Evolutionary conservation across 2,888 invertebrate genomes (phyloP).

Genomic region (Cetonia aurata): DNA sequence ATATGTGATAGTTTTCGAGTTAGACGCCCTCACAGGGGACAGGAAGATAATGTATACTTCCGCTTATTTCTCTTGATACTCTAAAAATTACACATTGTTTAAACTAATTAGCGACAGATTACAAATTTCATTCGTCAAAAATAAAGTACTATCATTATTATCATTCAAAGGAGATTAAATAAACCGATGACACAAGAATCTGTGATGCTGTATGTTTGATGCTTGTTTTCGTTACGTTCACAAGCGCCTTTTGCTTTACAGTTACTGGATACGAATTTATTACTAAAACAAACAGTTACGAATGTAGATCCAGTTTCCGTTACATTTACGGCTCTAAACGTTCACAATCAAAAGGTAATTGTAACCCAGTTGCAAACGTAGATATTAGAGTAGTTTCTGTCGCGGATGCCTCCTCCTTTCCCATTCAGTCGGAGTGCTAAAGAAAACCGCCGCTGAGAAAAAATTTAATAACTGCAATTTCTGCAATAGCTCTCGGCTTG

Average conservation of each 20-base stretch:
- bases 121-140: too few species aligned
- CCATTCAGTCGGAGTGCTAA: background rate
- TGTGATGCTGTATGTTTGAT: background rate
- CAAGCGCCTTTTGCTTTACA: slow-evolving; percentile 41
- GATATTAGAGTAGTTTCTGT: background rate
- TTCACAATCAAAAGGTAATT: slow-evolving; percentile 43
- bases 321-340: slow-evolving; percentile 40
- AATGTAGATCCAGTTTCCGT: slow-evolving; percentile 42
- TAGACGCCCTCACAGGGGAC: too few species aligned
- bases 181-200: too few species aligned
- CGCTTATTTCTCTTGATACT: too few species aligned
- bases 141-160: too few species aligned
- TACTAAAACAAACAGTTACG: slow-evolving; percentile 45
- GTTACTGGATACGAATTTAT: slow-evolving; percentile 42
- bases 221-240: background rate
- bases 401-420: background rate
- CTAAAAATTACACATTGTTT: too few species aligned
- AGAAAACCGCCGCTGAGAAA: slow-evolving; percentile 5
- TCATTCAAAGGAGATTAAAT: too few species aligned
- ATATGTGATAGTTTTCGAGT: too few species aligned
- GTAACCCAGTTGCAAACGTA: slow-evolving; percentile 36
- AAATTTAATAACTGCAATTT: slow-evolving; percentile 28
- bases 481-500: slow-evolving; percentile 14
- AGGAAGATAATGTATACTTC: too few species aligned
- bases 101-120: too few species aligned